Evolutionary conservation across 2,113 vertebrate species (phyloP), one percentile per base, ranked within the genome.

Genomic region (Rhinogobius similis): DNA sequence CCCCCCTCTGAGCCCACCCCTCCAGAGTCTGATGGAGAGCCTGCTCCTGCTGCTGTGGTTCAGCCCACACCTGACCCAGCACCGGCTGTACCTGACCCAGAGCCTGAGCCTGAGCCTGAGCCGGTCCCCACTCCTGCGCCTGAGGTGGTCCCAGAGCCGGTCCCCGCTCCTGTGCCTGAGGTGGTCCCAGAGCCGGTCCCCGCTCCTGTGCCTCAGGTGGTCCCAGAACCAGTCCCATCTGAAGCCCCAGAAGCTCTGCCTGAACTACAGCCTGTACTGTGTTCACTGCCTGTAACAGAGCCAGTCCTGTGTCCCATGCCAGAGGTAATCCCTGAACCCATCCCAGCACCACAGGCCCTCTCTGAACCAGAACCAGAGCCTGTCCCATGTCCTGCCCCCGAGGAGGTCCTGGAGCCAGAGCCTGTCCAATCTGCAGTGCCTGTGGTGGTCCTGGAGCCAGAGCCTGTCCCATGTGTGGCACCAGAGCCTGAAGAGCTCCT

Each of bases 71-170:
- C 61, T 7, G 70, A 83, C 24, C 55, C 76, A 21, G 63, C 50
- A 18, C 23, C 59, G 1, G 44, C 84, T 50, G 20, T 20, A 26
- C 44, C 81, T 8, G 72, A 53, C 18, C 38, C 63, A 53, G 21
- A 55, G 52, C 52, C 52, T 24, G 21, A 53, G 23, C 43, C 16
- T 18, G 16, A 18, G 16, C 43, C 14, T 20, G 44, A 20, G 16
- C 44, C 44, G 39, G 39, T 12, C 39, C 39, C 32, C 32, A 36
- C 32, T 36, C 32, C 44, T 20, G 44, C 5, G 16, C 44, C 44
- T 46, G 44, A 18, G 43, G 14, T 18, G 14, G 43, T 16, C 43
- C 43, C 43, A 46, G 43, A 46, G 43, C 43, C 43, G 3, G 16
- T 18, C 14, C 14, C 43, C 4, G 16, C n/a, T 12, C 23, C 12